Base-by-base conservation (phyloP, 2,888 invertebrate genomes). In the Trypoxylon attenuatum region DNA sequence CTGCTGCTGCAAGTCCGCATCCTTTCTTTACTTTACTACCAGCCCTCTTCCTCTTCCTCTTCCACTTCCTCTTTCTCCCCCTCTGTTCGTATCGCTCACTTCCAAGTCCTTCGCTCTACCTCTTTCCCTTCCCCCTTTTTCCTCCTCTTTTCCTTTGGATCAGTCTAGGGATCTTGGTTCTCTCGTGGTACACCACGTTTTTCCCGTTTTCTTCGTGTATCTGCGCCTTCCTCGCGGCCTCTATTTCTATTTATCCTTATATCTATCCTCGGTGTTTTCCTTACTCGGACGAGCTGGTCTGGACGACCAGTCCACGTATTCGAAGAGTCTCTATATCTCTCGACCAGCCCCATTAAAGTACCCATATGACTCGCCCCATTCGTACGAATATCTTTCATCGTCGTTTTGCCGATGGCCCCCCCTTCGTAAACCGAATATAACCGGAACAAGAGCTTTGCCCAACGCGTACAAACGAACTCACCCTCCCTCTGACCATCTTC, bases 391-490 rank as follows among this genome's bases (percentile, higher is more conserved):
- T 10, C 29, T 56, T 56, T 50, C 50, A 18, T 50, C 43, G 21
- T 13, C 50, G 25, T 49, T 45, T 55, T 45, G 43, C 50, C 55
- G 47, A 25, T 19, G 55, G n/a, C n/a, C n/a, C n/a, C 38, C 33
- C 15, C 15, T 13, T 27, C 1, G 6, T n/a, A 19, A 18, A 19
- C 8, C n/a, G 45, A 23, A 8, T 6, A 22, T 5, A 16, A 6
- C 6, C 6, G 16, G 22, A 43, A 19, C n/a, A 19, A n/a, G 5
- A n/a, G 13, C 46, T 42, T 54, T 50, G 39, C 38, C 21, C 4
- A 4, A 4, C 33, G 2, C 33, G 8, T 10, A 0, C n/a, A n/a
- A 8, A 33, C 33, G 13, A 10, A 10, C 33, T 10, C 33, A 33
- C 8, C n/a, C 10, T 33, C 33, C 33, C 13, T 33, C 33, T 33